Conservation (phyloP, 2,888 invertebrate genomes). For the Ctenicera cuprea region DNA sequence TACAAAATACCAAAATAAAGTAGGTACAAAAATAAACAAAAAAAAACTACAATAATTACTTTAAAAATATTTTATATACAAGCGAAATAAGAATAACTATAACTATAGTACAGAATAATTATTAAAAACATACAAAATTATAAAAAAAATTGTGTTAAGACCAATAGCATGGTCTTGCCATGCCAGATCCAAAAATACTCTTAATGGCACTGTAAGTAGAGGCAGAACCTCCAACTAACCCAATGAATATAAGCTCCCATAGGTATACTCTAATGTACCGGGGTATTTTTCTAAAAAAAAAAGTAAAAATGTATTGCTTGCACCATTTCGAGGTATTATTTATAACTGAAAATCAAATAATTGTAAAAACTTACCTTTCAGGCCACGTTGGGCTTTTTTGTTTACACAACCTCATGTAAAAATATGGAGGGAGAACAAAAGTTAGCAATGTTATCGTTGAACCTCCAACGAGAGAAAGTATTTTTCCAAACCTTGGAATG, state of each 20-base stretch:
- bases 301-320: too few species aligned
- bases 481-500: constrained; percentile 81
- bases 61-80: too few species aligned
- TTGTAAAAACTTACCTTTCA: constrained; percentile 69
- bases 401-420: constrained; percentile 78
- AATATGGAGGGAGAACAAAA: constrained; percentile 80
- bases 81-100: too few species aligned
- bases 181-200: constrained; percentile 73
- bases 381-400: constrained; percentile 72
- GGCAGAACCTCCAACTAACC: constrained; percentile 77
- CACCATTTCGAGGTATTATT: too few species aligned
- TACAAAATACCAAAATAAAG: too few species aligned
- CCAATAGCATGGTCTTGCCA: constrained; percentile 70
- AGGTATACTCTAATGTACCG: constrained; percentile 77
- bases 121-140: too few species aligned
- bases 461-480: constrained; percentile 82
- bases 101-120: too few species aligned
- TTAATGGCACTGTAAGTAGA: constrained; percentile 78
- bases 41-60: too few species aligned
- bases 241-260: constrained; percentile 78
- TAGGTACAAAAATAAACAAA: too few species aligned
- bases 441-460: constrained; percentile 81
- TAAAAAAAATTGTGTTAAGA: constrained; percentile 29
- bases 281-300: constrained; percentile 74
- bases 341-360: too few species aligned